Evolutionary conservation across 1,140 invertebrate genomes (phyloP).

Genomic region (Cecropterus lyciades): DNA sequence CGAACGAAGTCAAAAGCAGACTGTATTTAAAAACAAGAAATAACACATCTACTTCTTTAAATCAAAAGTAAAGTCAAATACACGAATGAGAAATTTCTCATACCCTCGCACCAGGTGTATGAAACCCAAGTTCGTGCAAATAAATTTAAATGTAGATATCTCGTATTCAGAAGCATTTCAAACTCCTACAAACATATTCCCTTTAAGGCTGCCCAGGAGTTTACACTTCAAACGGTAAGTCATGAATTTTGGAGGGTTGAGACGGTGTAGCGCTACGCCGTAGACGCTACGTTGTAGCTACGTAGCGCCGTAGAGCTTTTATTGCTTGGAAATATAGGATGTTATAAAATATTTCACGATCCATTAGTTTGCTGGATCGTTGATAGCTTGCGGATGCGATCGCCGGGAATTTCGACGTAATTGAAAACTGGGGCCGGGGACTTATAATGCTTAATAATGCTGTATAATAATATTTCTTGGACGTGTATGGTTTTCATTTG

Average conservation of each 20-base stretch:
- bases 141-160: conserved; percentile 46
- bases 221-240: conserved; percentile 57
- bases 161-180: conserved; percentile 43
- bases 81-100: conserved; percentile 7
- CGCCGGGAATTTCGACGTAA: conserved; percentile 27
- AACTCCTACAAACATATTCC: conserved; percentile 50
- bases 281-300: conserved; percentile 42
- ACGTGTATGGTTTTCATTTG: no score
- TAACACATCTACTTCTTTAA: not conserved
- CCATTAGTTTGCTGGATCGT: conserved; percentile 30
- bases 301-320: conserved; percentile 32
- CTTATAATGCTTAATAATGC: no score
- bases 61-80: conserved; percentile 8
- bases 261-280: conserved; percentile 35
- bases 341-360: conserved; percentile 47
- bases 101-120: conserved; percentile 17
- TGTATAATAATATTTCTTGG: no score
- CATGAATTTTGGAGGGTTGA: conserved; percentile 58
- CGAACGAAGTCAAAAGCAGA: not conserved
- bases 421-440: conserved; percentile 16
- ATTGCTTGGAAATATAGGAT: conserved; percentile 39
- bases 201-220: conserved; percentile 45
- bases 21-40: not conserved
- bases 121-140: conserved; percentile 36
- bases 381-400: conserved; percentile 29